A percentile compares a stretch with the other conserved stretches of the same genome.
Evolutionary conservation across 2,888 invertebrate species (phyloP).

Genomic region (Chloroclystis v-ata): DNA sequence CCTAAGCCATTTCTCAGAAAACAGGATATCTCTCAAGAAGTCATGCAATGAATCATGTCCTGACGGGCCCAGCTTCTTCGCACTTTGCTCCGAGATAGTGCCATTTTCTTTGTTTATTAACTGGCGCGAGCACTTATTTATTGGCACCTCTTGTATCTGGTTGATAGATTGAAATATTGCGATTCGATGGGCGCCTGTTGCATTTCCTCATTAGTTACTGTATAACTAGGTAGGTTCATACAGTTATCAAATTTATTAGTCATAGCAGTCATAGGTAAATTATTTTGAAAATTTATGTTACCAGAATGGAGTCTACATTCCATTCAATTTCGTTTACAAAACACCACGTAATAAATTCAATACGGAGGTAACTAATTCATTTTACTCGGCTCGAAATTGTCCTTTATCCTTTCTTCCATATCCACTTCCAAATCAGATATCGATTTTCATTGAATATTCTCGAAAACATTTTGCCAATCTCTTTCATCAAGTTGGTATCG

Average conservation of each 20-base stretch:
- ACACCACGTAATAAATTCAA: no score
- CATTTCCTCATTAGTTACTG: no score
- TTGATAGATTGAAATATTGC: neutral
- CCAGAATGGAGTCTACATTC: no score
- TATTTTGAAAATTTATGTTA: no score
- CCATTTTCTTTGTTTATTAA: constrained; percentile 15
- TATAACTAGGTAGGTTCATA: no score
- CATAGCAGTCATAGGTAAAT: no score
- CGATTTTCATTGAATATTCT: neutral
- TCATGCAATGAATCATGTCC: constrained; percentile 18
- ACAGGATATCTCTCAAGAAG: constrained; percentile 11
- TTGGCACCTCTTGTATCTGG: neutral
- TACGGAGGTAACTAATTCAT: no score
- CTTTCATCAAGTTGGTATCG: neutral
- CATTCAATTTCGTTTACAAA: no score
- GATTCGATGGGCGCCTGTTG: no score
- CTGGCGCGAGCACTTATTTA: neutral
- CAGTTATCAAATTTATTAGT: no score
- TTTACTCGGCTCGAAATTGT: no score
- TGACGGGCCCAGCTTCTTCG: constrained; percentile 6
- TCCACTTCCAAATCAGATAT: neutral
- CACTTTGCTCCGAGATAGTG: constrained; percentile 19
- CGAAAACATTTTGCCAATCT: neutral
- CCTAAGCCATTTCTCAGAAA: constrained; percentile 12
- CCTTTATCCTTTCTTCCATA: no score